phyloP scores from a whole-genome alignment of 2,113 vertebrate genomes.

The Gymnogyps californianus region DNA sequence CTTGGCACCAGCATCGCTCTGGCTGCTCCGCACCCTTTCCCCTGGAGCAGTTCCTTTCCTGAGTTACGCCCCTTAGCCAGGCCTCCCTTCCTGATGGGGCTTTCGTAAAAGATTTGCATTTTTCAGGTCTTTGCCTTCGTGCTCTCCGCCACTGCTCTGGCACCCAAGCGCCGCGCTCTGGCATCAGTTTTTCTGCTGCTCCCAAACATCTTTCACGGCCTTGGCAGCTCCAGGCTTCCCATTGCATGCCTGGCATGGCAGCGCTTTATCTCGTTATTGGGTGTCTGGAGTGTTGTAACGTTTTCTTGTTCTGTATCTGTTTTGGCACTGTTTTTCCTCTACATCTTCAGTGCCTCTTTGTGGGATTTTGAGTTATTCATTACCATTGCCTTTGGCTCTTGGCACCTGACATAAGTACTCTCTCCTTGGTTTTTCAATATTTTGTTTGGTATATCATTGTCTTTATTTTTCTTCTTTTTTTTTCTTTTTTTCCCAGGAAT shows the following conservation, averaged over 20 bases:
- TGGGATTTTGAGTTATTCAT: background rate
- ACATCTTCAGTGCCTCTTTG: background rate
- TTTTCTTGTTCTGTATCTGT: background rate
- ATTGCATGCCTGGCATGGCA: background rate
- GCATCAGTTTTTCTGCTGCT: background rate
- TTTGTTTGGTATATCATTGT: background rate
- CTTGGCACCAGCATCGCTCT: background rate
- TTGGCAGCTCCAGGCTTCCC: background rate
- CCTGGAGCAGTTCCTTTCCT: background rate
- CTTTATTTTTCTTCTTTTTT: background rate
- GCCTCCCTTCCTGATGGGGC: background rate
- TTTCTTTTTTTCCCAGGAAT: background rate
- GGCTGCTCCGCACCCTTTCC: background rate
- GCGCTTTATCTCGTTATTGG: background rate
- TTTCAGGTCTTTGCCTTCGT: background rate
- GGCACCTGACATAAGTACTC: background rate
- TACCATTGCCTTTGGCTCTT: background rate
- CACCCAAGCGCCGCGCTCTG: background rate
- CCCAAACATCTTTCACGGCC: background rate
- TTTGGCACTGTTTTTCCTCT: background rate
- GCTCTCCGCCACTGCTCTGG: background rate
- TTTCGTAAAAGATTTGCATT: accelerated
- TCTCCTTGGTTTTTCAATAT: background rate
- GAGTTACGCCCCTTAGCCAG: background rate
- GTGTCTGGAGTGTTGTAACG: accelerated